Evolutionary conservation across 1,140 invertebrate species (phyloP), one percentile per base, ranked within the genome.

Genomic region (Streblospio benedicti): DNA sequence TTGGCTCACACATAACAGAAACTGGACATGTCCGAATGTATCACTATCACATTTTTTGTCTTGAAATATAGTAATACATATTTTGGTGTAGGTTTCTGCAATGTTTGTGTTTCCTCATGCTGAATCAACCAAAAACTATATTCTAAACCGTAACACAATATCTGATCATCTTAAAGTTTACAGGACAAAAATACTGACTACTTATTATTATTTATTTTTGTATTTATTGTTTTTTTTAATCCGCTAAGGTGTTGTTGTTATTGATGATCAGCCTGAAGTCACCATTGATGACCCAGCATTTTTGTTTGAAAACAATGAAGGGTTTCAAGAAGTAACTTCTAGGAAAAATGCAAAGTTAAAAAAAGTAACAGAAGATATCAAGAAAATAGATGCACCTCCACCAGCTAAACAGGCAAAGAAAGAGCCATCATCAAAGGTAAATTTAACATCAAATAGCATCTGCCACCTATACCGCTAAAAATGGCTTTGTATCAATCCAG

Each of bases 261-360:
- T 83, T 66, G 82, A 83, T 73, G 79, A 82, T 61, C 79, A 81
- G 62, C 80, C 78, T 43, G 82, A 85, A 58, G 81, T 77, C 0
- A 78, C 76, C 50, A 73, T 77, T 43, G 78, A 81, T 64, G 80
- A 79, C 62, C 72, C 77, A 51, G 68, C 71, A 41, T 74, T 76
- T 57, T 62, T 79, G 28, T 78, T 74, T 69, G 81, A 81, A 62
- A 74, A 69, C 60, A 81, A 87, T 68, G 88, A 90, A 71, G 89
- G 88, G 43, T 92, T 92, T 73, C 89, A 91, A 74, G 89, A 93
- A 74, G 90, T 91, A 1, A 83, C 87, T 44, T 89, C 86, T 38
- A 90, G 90, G 70, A 90, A 90, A 68, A 66, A 73, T n/a, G 65
- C 74, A 30, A 77, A 76, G 64, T 71, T n/a, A n/a, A n/a, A n/a